Evolutionary conservation across 2,113 vertebrate genomes (phyloP).

Genomic region (Colinus virginianus): DNA sequence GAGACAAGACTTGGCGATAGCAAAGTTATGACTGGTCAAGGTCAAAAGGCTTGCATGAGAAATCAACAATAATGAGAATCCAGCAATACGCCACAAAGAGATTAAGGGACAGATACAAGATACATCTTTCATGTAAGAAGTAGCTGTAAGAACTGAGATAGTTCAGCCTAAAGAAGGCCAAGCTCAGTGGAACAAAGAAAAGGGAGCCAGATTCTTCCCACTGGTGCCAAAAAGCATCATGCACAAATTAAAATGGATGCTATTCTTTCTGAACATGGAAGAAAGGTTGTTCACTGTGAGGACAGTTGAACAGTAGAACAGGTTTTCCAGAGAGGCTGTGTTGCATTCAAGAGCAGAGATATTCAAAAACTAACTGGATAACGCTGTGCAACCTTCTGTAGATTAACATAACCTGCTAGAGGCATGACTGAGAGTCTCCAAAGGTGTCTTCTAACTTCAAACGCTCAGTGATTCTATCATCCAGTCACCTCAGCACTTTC

Average conservation of each 20-base stretch:
- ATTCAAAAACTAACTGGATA: background rate
- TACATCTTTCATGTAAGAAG: background rate
- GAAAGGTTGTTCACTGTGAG: background rate
- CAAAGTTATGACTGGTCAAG: background rate
- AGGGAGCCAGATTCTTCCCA: background rate
- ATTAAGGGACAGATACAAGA: background rate
- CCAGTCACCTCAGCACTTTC: background rate
- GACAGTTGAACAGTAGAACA: background rate
- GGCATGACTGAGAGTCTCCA: background rate
- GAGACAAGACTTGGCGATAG: background rate
- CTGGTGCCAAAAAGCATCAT: background rate
- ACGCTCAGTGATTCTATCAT: background rate
- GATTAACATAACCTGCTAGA: background rate
- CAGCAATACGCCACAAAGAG: background rate
- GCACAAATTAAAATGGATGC: fast-evolving
- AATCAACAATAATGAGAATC: background rate
- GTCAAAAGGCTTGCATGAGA: background rate
- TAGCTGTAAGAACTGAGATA: background rate
- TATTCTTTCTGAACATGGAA: background rate
- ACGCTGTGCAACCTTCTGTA: background rate
- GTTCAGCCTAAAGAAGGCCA: background rate
- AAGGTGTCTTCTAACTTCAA: background rate
- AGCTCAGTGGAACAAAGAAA: background rate
- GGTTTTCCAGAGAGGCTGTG: background rate
- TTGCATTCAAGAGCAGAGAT: background rate